These are phyloP conservation scores for Megalurothrips usitatus DNA, from an alignment of 2,888 invertebrate genomes.

Conservation along the genomic window DNA sequence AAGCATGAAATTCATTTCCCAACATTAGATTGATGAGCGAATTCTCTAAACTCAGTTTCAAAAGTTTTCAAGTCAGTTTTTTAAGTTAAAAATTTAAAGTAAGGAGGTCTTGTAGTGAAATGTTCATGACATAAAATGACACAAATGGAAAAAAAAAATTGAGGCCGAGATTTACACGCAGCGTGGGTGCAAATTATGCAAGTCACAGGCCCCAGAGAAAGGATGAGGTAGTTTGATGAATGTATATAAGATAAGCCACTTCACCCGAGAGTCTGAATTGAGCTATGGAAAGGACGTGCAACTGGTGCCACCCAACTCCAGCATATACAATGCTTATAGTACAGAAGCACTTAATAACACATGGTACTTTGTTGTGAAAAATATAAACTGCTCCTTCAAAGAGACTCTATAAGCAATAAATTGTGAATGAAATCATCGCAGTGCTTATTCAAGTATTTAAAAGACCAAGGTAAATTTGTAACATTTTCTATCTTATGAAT, in stretches of 20 bases:
- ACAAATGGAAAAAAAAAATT: too few species aligned
- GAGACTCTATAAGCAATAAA: background rate
- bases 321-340: conserved; percentile 28
- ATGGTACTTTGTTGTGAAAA: background rate
- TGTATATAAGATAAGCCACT: background rate
- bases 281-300: background rate
- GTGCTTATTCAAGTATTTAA: background rate
- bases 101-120: too few species aligned
- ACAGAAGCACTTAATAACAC: background rate
- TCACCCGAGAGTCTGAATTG: background rate
- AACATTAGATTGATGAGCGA: conserved; percentile 32
- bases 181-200: too few species aligned
- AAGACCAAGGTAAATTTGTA: background rate
- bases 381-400: background rate
- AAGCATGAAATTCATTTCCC: conserved; percentile 54
- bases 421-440: background rate
- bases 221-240: too few species aligned
- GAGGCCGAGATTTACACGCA: too few species aligned
- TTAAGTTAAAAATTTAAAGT: too few species aligned
- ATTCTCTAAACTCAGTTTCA: background rate
- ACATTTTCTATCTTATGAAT: background rate
- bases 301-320: background rate
- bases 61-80: background rate
- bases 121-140: too few species aligned
- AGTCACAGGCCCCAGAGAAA: too few species aligned